A percentile compares a stretch with the other conserved stretches of the same genome.
These are phyloP conservation scores for Cacoxenus indagator DNA, from an alignment of 2,888 invertebrate genomes.

Conservation along the genomic window DNA sequence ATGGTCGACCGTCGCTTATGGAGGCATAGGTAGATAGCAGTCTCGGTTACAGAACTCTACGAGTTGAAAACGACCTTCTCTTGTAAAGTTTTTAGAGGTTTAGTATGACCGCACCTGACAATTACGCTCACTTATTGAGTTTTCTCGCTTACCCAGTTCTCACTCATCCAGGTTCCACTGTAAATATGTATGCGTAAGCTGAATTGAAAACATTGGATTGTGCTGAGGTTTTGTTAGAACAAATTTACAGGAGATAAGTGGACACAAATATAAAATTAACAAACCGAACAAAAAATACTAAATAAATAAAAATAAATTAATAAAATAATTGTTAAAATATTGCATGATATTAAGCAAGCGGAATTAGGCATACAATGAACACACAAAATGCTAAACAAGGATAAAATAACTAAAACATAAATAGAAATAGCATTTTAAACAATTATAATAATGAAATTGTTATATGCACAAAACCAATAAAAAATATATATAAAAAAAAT, in stretches of 20 bases:
- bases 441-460: slow-evolving; percentile 44
- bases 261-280: background rate
- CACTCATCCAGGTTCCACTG: no score
- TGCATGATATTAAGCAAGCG: background rate
- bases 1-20: no score
- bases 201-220: background rate
- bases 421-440: slow-evolving; percentile 1
- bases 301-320: background rate
- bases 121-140: no score
- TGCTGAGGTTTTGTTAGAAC: slow-evolving; percentile 8
- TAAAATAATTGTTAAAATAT: slow-evolving; percentile 4
- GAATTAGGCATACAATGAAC: slow-evolving; percentile 1
- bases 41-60: no score
- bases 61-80: no score
- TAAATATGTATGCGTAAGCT: background rate
- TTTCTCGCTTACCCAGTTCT: no score
- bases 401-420: slow-evolving; percentile 12
- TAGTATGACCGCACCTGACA: no score
- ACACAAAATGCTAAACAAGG: slow-evolving; percentile 15
- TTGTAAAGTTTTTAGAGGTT: no score
- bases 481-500: slow-evolving; percentile 11
- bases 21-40: no score
- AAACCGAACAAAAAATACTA: background rate
- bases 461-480: slow-evolving; percentile 48
- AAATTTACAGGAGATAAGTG: slow-evolving; percentile 1